Conservation (phyloP, 2,113 vertebrate species). For the Sardina pilchardus region DNA sequence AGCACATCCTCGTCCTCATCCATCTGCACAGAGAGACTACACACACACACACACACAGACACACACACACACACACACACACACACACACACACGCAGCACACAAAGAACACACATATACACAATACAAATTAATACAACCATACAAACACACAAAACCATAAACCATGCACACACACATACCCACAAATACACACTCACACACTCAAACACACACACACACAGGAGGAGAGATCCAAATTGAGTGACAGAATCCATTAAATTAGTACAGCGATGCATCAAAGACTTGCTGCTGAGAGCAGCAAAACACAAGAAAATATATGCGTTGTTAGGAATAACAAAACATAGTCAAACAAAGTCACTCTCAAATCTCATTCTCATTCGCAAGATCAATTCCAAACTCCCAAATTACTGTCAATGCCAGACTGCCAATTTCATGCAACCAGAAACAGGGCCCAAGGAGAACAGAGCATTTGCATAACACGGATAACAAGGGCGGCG, state of each 20-base stretch:
- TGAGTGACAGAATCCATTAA: neutral
- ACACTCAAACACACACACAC: neutral
- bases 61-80: neutral
- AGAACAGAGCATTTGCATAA: neutral
- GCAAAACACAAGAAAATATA: neutral
- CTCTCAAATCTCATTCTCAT: neutral
- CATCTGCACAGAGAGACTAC: slow-evolving; percentile 78
- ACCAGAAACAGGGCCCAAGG: neutral
- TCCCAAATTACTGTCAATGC: neutral
- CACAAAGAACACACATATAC: slow-evolving; percentile 13
- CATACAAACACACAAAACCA: neutral
- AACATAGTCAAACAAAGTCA: neutral
- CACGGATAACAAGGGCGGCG: slow-evolving; percentile 26
- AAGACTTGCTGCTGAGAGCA: neutral
- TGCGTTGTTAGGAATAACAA: neutral
- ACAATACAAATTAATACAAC: neutral
- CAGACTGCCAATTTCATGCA: neutral
- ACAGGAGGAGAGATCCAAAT: neutral
- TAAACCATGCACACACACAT: neutral
- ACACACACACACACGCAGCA: neutral
- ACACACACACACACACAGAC: slow-evolving; percentile 6
- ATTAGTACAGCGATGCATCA: neutral
- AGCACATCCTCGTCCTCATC: slow-evolving; percentile 65
- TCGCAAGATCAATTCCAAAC: neutral
- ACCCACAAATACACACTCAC: neutral